phyloP scores from a whole-genome alignment of 2,113 vertebrate species.

The Podarcis raffonei region DNA sequence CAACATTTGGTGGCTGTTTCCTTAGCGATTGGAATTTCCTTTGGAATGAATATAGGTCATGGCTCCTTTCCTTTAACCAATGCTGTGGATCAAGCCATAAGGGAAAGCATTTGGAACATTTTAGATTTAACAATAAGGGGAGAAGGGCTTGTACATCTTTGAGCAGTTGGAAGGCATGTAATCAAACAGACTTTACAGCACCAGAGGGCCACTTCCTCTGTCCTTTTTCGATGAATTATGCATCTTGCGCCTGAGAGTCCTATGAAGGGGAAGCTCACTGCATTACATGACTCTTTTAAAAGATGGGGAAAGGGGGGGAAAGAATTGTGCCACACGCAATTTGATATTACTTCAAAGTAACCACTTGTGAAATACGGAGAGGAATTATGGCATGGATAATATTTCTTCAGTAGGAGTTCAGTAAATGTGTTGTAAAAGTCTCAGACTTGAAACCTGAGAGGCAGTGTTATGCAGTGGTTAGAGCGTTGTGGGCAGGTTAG shows the following conservation, averaged over 20 bases:
- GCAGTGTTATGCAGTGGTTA: not conserved
- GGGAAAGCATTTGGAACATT: not conserved
- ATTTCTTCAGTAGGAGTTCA: not conserved
- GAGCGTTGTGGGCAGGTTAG: not conserved
- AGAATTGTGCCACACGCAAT: not conserved
- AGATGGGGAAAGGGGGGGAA: not conserved
- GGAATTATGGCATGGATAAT: not conserved
- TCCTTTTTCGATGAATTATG: conserved; percentile 1
- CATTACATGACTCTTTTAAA: not conserved
- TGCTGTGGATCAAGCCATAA: not conserved
- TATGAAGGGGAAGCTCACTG: not conserved
- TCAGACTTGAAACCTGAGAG: not conserved
- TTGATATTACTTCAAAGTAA: conserved; percentile 6
- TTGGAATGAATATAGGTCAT: not conserved
- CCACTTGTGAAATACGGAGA: not conserved
- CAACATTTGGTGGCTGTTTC: not conserved
- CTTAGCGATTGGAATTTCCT: not conserved
- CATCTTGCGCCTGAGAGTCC: not conserved
- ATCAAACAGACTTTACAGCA: conserved; percentile 1
- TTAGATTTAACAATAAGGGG: not conserved
- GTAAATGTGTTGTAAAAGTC: not conserved
- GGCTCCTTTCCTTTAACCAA: not conserved
- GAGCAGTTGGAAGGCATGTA: not conserved
- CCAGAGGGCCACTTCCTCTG: not conserved
- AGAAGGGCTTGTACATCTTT: not conserved